A percentile compares a stretch with the other conserved stretches of the same genome.
Conservation (phyloP, 2,797 vertebrate genomes). For the Emydoidea blandingii region DNA sequence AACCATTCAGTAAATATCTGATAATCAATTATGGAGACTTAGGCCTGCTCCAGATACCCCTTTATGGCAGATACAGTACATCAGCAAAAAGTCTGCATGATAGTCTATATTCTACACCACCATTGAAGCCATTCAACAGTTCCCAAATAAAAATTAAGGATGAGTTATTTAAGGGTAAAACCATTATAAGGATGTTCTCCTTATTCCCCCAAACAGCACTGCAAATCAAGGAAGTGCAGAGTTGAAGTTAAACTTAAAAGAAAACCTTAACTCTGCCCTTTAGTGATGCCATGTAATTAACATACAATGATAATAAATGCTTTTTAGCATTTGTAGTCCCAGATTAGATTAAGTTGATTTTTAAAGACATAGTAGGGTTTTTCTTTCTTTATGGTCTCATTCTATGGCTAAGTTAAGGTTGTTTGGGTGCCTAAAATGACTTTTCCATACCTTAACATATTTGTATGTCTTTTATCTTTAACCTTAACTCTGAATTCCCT, state of each 20-base stretch:
- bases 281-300: fast-evolving
- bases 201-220: neutral
- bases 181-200: neutral
- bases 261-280: neutral
- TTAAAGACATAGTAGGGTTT: neutral
- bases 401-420: neutral
- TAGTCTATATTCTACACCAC: neutral
- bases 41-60: neutral
- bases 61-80: neutral
- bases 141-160: neutral
- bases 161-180: neutral
- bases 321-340: constrained; percentile 15
- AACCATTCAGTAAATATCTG: neutral
- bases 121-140: neutral
- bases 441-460: neutral
- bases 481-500: neutral
- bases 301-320: neutral
- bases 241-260: neutral
- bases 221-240: neutral
- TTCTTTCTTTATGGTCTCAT: neutral
- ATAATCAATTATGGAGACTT: neutral
- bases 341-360: neutral
- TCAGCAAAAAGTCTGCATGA: neutral
- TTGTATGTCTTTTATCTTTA: neutral
- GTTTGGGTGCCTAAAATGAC: neutral